Evolutionary conservation across 64 coral and sea anemone species (phyloP), one percentile per base, ranked within the genome.

Genomic region (Montipora efflorescens): DNA sequence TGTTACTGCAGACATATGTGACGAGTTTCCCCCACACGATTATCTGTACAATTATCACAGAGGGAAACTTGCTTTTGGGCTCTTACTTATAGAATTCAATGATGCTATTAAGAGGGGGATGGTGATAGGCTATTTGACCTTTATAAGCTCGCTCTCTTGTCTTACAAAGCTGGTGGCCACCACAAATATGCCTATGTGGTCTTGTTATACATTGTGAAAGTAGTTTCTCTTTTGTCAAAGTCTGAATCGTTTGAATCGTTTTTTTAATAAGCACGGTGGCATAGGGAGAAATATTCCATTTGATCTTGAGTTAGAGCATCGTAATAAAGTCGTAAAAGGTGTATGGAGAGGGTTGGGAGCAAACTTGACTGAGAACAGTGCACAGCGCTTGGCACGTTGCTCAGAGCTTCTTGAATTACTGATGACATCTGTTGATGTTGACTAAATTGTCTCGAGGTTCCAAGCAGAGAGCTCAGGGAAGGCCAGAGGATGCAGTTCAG

Each of bases 81-180:
- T 89, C 7, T 47, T 78, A 15, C 19, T 89, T 6, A 89, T 89
- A 74, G 87, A 51, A 43, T 89, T 89, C 44, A 55, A 89, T 45
- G 74, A 89, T 78, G 87, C 87, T 59, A 55, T 77, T 1, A 78
- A 77, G 87, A 89, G 58, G 87, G 87, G 8, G 87, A 89, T 77
- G 87, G 87, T 5, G 6, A 89, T 57, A 47, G 87, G 9, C 50
- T 66, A 1, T 51, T 61, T 89, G 52, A 89, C 2, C 23, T 89
- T 5, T 89, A 89, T 53, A 55, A 75, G 51, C 23, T 77, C 11
- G 11, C 59, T 23, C 59, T 89, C 2, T 64, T 87, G 67, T 15
- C 75, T 19, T 74, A 51, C 44, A 73, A 87, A 10, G 21, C 84
- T 20, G 18, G 48, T 28, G 20, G 51, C 11, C 68, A 87, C 48